Evolutionary conservation across 2,113 vertebrate genomes (phyloP).

Genomic region (Corydoras sp.): DNA sequence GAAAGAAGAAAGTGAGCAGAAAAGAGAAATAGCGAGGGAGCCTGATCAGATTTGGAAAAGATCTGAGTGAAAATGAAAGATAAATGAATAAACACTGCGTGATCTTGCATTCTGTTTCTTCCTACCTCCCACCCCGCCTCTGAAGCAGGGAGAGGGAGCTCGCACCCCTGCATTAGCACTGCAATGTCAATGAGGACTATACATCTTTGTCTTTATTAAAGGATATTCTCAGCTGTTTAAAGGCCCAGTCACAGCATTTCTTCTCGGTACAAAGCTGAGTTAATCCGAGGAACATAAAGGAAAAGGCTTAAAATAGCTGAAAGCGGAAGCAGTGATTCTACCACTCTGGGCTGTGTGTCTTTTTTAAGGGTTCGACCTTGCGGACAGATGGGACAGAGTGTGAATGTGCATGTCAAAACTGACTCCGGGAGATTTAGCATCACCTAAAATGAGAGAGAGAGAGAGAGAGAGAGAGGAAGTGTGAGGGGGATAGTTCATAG

Average conservation of each 20-base stretch:
- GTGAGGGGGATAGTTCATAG: slow-evolving; percentile 8
- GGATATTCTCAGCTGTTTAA: slow-evolving; percentile 52
- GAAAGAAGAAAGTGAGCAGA: background rate
- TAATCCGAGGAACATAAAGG: slow-evolving; percentile 46
- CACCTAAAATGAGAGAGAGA: slow-evolving; percentile 9
- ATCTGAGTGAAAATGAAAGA: background rate
- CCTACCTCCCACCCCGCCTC: slow-evolving; percentile 10
- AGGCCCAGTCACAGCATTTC: slow-evolving; percentile 41
- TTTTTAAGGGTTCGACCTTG: slow-evolving; percentile 17
- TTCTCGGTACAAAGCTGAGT: slow-evolving; percentile 49
- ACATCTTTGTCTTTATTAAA: slow-evolving; percentile 51
- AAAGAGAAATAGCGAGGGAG: background rate
- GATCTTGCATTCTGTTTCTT: slow-evolving; percentile 2
- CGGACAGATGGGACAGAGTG: slow-evolving; percentile 18
- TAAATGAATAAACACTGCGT: background rate
- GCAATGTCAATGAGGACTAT: slow-evolving; percentile 62
- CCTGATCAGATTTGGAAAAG: no score
- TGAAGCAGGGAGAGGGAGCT: slow-evolving; percentile 41
- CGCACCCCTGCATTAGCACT: slow-evolving; percentile 55
- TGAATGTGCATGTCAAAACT: background rate
- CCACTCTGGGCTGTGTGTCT: slow-evolving; percentile 18
- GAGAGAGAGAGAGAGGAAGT: slow-evolving; percentile 6
- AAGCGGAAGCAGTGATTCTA: slow-evolving; percentile 23
- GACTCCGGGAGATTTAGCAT: slow-evolving; percentile 33
- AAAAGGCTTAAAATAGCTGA: slow-evolving; percentile 54